These are phyloP conservation scores for Hesperia comma DNA, from an alignment of 2,888 invertebrate genomes.

Conservation along the genomic window DNA sequence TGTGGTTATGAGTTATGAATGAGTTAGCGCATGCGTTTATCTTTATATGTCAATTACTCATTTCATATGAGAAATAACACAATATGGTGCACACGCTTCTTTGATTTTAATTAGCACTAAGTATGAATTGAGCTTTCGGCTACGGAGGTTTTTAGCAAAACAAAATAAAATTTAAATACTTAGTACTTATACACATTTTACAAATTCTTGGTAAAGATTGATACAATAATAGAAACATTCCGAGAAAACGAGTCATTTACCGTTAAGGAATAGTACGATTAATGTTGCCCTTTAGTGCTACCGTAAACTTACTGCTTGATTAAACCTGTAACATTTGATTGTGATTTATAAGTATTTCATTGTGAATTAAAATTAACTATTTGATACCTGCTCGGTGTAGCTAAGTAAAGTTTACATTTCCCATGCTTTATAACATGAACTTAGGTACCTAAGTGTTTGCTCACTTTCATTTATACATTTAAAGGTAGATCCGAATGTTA, in stretches of 20 bases:
- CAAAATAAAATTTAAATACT: neutral
- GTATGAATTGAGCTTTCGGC: neutral
- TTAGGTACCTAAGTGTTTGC: neutral
- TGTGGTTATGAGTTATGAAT: too few relatives aligned
- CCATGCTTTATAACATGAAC: neutral
- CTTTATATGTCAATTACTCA: neutral
- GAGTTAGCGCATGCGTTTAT: neutral
- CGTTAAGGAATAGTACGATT: neutral
- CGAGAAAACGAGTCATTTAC: slow-evolving; percentile 9
- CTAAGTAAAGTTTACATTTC: neutral
- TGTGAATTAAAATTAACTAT: neutral
- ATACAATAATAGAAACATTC: slow-evolving; percentile 5
- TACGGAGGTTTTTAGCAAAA: neutral
- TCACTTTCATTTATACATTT: too few relatives aligned
- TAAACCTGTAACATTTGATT: slow-evolving; percentile 12
- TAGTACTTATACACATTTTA: neutral
- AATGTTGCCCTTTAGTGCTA: slow-evolving; percentile 19
- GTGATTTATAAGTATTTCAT: slow-evolving; percentile 28
- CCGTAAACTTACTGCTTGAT: neutral
- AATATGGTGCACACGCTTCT: neutral
- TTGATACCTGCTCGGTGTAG: too few relatives aligned
- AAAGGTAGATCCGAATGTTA: too few relatives aligned
- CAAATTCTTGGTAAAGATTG: neutral
- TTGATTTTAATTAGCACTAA: neutral
- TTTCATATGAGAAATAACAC: neutral